These are phyloP conservation scores for Eilema depressum DNA, from an alignment of 2,888 invertebrate genomes.

Conservation along the genomic window DNA sequence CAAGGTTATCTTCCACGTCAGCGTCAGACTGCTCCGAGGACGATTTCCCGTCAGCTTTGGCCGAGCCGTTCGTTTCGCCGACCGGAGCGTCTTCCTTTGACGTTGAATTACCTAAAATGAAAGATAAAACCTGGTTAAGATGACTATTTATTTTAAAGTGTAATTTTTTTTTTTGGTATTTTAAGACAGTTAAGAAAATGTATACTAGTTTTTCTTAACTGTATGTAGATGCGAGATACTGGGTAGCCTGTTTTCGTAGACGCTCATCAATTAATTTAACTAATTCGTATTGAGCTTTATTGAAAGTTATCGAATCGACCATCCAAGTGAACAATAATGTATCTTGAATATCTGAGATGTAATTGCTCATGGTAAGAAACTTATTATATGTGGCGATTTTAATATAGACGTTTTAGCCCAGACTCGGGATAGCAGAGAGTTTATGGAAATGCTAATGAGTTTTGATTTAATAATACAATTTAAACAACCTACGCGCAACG, in stretches of 20 bases:
- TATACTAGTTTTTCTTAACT: not conserved
- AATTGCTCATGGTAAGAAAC: too few relatives aligned
- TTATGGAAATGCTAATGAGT: too few relatives aligned
- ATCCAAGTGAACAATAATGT: not conserved
- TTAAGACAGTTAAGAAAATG: not conserved
- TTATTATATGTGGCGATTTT: too few relatives aligned
- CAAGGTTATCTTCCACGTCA: constrained; percentile 93
- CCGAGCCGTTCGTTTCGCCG: constrained; percentile 68
- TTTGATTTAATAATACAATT: too few relatives aligned
- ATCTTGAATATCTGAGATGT: too few relatives aligned
- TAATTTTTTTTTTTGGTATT: not conserved
- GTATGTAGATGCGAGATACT: not conserved
- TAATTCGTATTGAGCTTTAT: not conserved
- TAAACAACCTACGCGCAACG: too few relatives aligned
- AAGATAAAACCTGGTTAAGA: constrained; percentile 31
- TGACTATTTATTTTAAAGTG: not conserved
- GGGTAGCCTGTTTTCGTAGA: not conserved
- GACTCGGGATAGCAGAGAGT: too few relatives aligned
- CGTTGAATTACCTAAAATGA: constrained; percentile 70
- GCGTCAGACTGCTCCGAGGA: constrained; percentile 92
- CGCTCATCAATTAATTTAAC: not conserved
- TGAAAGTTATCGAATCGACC: not conserved
- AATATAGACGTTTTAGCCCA: too few relatives aligned
- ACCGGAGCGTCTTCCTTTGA: constrained; percentile 66
- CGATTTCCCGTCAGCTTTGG: constrained; percentile 84